Evolutionary conservation across 1,140 invertebrate genomes (phyloP).

Genomic region (Heliconius hermathena): DNA sequence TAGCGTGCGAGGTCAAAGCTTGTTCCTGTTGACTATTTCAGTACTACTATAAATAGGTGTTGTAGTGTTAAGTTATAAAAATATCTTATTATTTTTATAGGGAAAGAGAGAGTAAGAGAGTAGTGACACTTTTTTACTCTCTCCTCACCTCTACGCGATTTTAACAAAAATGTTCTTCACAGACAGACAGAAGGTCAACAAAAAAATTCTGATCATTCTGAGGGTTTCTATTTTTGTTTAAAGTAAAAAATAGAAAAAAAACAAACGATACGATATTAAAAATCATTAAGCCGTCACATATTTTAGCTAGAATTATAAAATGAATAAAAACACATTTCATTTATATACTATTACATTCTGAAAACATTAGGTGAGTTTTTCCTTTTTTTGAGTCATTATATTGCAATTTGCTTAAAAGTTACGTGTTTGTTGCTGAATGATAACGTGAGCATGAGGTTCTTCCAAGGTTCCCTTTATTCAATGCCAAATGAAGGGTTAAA

Average conservation of each 20-base stretch:
- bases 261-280: neutral
- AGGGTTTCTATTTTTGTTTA: too few species aligned
- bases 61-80: neutral
- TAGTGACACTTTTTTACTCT: too few species aligned
- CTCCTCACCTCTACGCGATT: too few species aligned
- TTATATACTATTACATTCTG: neutral
- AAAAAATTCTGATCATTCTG: too few species aligned
- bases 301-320: neutral
- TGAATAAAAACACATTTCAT: neutral
- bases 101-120: too few species aligned
- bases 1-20: slow-evolving; percentile 1
- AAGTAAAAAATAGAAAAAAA: too few species aligned
- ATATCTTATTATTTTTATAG: neutral
- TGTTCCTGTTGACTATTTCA: slow-evolving; percentile 11
- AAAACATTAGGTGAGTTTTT: neutral
- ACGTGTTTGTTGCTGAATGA: neutral
- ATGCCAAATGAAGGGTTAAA: neutral
- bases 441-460: neutral
- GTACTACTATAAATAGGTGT: slow-evolving; percentile 5
- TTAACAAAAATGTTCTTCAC: too few species aligned
- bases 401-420: neutral
- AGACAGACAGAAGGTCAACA: too few species aligned
- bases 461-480: neutral
- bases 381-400: neutral
- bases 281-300: neutral